These are phyloP conservation scores for Stichopus chloronotus DNA, from an alignment of 35 echinoderm and acorn worm species.

Conservation along the genomic window DNA sequence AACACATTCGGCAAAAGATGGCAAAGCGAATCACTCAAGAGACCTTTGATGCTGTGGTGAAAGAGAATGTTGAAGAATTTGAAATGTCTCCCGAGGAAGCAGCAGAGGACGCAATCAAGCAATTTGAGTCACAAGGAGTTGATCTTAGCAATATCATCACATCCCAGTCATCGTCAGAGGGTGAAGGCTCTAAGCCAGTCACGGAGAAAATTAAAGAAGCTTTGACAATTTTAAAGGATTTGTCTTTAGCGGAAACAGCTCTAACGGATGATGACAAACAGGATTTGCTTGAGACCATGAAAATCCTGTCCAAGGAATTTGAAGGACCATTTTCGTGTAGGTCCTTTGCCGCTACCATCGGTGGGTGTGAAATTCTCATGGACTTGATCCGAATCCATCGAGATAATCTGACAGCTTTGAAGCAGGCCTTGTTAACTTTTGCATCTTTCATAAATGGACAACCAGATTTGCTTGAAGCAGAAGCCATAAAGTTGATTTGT, in stretches of 20 bases:
- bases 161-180: not conserved
- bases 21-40: slow-evolving; percentile 90
- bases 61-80: slow-evolving; percentile 97
- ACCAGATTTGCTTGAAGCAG: slow-evolving; percentile 78
- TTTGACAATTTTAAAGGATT: slow-evolving; percentile 23
- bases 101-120: slow-evolving; percentile 73
- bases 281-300: slow-evolving; percentile 31
- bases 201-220: slow-evolving; percentile 39
- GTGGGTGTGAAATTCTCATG: slow-evolving; percentile 28
- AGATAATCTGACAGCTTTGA: not conserved
- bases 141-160: slow-evolving; percentile 85
- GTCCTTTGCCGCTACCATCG: slow-evolving; percentile 19
- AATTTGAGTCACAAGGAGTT: slow-evolving; percentile 96
- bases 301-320: slow-evolving; percentile 44
- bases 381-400: not conserved
- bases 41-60: slow-evolving; percentile 92
- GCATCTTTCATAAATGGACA: slow-evolving; percentile 87
- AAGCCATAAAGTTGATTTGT: slow-evolving; percentile 65
- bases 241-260: not conserved
- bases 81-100: slow-evolving; percentile 90
- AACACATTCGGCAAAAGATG: not conserved
- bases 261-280: slow-evolving; percentile 59
- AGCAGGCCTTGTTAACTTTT: slow-evolving; percentile 45
- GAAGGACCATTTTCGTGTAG: not conserved
- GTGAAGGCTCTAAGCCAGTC: slow-evolving; percentile 6